Conservation (phyloP, 2,888 invertebrate genomes). For the Xanthia togata region DNA sequence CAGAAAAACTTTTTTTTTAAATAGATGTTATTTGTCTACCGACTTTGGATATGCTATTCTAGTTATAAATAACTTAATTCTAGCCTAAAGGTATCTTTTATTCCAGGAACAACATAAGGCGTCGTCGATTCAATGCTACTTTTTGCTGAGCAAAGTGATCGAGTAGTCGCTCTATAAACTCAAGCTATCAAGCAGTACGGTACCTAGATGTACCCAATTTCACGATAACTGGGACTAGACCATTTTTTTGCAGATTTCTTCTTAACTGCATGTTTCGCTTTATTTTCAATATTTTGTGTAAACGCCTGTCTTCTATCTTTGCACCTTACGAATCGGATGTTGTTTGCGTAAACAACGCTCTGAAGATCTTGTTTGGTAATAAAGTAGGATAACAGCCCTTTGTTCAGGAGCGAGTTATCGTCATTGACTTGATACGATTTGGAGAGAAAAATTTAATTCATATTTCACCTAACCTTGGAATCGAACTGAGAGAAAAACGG, state of each 20-base stretch:
- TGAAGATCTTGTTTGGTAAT: slow-evolving; percentile 46
- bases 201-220: neutral
- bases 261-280: neutral
- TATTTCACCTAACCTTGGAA: neutral
- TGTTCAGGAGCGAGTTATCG: slow-evolving; percentile 3
- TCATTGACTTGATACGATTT: slow-evolving; percentile 15
- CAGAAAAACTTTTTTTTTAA: neutral
- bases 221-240: no score
- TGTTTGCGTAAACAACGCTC: slow-evolving; percentile 42
- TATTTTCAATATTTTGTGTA: slow-evolving; percentile 4
- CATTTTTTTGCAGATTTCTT: neutral
- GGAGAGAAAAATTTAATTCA: neutral
- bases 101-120: neutral
- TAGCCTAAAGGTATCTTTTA: neutral
- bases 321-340: slow-evolving; percentile 42
- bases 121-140: neutral
- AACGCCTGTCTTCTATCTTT: neutral
- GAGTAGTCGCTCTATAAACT: neutral
- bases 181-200: neutral
- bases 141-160: neutral
- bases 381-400: slow-evolving; percentile 43
- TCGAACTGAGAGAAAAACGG: neutral
- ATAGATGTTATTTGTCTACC: neutral
- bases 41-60: neutral
- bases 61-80: neutral